Conservation (phyloP, 1,140 invertebrate species). For the Papilio polyxenes region DNA sequence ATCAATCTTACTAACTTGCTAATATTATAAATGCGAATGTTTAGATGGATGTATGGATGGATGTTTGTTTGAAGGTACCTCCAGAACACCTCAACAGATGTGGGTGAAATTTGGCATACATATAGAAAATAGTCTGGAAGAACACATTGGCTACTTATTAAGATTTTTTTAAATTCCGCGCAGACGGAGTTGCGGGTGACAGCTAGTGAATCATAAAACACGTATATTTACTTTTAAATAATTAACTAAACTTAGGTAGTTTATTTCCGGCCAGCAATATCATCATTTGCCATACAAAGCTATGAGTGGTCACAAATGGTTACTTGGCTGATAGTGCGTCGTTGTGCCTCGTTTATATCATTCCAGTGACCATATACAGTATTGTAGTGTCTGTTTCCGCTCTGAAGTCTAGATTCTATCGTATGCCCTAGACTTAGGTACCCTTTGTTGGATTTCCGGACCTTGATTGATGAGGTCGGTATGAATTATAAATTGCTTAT, state of each 20-base stretch:
- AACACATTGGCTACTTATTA: too few relatives aligned
- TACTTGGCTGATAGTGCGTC: background rate
- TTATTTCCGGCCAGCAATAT: background rate
- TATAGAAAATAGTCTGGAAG: too few relatives aligned
- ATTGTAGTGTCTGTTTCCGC: background rate
- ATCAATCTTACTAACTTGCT: too few relatives aligned
- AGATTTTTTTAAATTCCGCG: too few relatives aligned
- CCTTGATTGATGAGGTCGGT: background rate
- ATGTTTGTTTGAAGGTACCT: too few relatives aligned
- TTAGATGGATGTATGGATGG: too few relatives aligned
- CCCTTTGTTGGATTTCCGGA: constrained; percentile 19
- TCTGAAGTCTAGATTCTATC: background rate
- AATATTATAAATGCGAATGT: too few relatives aligned
- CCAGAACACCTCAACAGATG: too few relatives aligned
- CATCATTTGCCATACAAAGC: background rate
- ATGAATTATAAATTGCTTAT: background rate
- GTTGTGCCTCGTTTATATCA: background rate
- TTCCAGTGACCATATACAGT: constrained; percentile 1
- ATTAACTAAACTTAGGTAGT: background rate
- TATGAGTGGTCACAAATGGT: background rate
- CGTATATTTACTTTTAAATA: background rate
- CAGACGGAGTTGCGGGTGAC: too few relatives aligned
- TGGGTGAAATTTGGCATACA: too few relatives aligned
- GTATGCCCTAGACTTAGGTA: background rate
- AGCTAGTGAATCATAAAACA: too few relatives aligned